Evolutionary conservation across 2,888 invertebrate species (phyloP).

Genomic region (Halocaridina rubra): DNA sequence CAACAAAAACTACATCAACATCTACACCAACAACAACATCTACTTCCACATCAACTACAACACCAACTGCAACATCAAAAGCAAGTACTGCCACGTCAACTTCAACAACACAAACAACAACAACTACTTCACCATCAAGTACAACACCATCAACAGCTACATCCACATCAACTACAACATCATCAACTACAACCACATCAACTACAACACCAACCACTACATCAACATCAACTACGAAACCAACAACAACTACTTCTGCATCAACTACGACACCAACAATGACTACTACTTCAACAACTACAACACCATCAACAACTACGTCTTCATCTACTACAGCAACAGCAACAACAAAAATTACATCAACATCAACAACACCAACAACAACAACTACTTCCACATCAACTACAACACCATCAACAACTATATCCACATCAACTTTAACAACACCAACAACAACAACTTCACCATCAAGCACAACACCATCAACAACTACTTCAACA

Average conservation of each 20-base stretch:
- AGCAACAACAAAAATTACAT: not conserved
- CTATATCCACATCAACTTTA: no score
- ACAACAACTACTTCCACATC: not conserved
- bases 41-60: not conserved
- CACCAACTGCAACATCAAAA: not conserved
- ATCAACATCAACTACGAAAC: not conserved
- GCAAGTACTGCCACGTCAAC: not conserved
- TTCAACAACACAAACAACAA: not conserved
- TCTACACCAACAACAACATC: no score
- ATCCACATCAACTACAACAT: not conserved
- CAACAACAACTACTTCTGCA: not conserved
- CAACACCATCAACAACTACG: not conserved
- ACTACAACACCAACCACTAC: not conserved
- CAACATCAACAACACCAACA: not conserved
- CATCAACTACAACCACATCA: not conserved
- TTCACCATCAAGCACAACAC: not conserved
- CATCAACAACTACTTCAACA: not conserved
- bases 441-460: not conserved
- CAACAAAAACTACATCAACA: no score
- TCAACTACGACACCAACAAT: not conserved
- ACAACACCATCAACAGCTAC: not conserved
- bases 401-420: not conserved
- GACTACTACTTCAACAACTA: not conserved
- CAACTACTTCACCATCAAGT: not conserved
- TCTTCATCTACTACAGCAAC: not conserved